Evolutionary conservation across 2,888 invertebrate genomes (phyloP), one percentile per base, ranked within the genome.

Genomic region (Vesta saturnalis): DNA sequence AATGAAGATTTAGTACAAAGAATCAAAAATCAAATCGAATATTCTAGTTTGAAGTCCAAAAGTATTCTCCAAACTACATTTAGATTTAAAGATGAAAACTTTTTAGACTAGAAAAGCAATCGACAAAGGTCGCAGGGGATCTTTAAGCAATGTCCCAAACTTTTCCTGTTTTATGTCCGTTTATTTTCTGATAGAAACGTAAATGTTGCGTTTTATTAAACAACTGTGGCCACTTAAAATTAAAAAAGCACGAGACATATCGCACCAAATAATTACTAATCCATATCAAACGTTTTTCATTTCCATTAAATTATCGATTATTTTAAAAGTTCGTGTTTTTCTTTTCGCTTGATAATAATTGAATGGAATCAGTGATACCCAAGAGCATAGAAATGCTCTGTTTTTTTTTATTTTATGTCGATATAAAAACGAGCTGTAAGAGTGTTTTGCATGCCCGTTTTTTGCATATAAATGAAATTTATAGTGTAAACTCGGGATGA

Each of bases 21-120:
- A 60, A 67, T 49, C 61, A 68, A 64, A 68, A 68, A 68, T 63
- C 58, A 70, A 70, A 70, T 70, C 66, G 66, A 60, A 66, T 70
- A 70, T 70, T 66, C 66, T 46, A 59, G 65, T 66, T 39, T 63
- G 66, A 49, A 58, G 47, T 59, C 56, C 19, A 52, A 16, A 70
- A 64, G 58, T 59, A 64, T 60, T 64, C 68, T 64, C 68, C 64
- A 60, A 68, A 68, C 68, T 68, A 19, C 64, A 68, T 68, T 68
- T 64, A 60, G 61, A 68, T 64, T 60, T 68, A 60, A 60, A 64
- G 55, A 60, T 60, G 63, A 62, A 63, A 68, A 70, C 66, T 55
- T 70, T 65, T 49, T 23, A 61, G 56, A 59, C 59, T 63, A 52
- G 61, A 59, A 49, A 70, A 60, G 69, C 65, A 70, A 66, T 70